phyloP scores from a whole-genome alignment of 2,113 vertebrate species.

The Tachysurus fulvidraco region DNA sequence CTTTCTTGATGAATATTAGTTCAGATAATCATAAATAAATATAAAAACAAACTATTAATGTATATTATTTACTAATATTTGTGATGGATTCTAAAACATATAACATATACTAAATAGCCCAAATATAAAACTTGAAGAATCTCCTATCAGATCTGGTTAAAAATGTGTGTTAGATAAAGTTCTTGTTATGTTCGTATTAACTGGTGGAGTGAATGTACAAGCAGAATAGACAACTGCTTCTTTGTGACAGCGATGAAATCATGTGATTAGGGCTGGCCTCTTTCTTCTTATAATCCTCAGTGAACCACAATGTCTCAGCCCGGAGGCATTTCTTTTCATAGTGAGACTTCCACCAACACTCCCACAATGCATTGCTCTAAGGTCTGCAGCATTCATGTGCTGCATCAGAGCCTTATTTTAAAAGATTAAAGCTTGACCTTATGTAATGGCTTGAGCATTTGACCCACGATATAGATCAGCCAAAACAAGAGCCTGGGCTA shows the following conservation, averaged over 20 bases:
- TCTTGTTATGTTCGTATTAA: background rate
- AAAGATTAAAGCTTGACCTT: background rate
- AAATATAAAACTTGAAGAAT: background rate
- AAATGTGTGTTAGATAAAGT: background rate
- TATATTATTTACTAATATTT: background rate
- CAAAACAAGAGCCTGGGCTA: background rate
- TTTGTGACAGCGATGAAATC: background rate
- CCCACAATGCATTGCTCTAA: background rate
- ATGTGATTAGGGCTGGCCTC: background rate
- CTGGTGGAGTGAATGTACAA: background rate
- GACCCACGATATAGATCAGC: background rate
- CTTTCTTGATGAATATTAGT: constrained; percentile 14
- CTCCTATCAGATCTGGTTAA: background rate
- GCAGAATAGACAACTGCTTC: background rate
- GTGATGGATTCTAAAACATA: background rate
- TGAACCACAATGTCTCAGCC: background rate
- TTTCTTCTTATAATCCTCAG: background rate
- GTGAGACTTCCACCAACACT: background rate
- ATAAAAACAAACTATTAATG: background rate
- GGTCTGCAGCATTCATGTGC: background rate
- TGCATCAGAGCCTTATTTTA: no score
- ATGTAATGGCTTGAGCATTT: background rate
- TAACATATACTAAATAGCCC: no score
- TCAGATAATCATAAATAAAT: constrained; percentile 26
- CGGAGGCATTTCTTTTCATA: constrained; percentile 10